These are phyloP conservation scores for Theonella swinhoei DNA, from an alignment of 37 sponge, comb jelly and placozoan genomes.

Conservation along the genomic window DNA sequence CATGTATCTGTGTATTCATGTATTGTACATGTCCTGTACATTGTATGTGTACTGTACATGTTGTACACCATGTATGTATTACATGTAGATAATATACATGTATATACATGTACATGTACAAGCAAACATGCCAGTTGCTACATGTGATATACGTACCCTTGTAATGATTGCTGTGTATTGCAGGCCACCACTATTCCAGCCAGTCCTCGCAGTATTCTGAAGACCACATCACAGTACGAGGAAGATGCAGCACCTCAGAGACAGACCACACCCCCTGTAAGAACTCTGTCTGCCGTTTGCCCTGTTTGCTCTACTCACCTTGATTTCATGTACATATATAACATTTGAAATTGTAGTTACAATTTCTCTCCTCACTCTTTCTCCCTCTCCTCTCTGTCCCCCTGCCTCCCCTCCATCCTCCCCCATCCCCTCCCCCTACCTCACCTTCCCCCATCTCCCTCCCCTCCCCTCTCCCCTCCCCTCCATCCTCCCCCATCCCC, in stretches of 20 bases:
- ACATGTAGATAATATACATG: background rate
- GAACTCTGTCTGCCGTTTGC: too few species aligned
- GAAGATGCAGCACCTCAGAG: background rate
- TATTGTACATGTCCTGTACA: too few species aligned
- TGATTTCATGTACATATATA: too few species aligned
- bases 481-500: background rate
- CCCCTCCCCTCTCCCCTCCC: background rate
- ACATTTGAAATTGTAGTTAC: background rate
- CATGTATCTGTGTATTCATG: too few species aligned
- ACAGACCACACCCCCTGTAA: too few species aligned
- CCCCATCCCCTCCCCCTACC: background rate
- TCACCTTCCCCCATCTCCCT: background rate
- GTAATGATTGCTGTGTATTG: too few species aligned
- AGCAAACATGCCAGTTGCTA: background rate
- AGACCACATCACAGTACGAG: constrained; percentile 20
- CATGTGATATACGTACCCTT: background rate
- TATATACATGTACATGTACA: background rate
- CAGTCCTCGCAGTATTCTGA: constrained; percentile 34
- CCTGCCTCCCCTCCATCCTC: background rate
- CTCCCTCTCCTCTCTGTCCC: background rate
- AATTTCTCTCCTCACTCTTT: background rate
- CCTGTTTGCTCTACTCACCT: too few species aligned
- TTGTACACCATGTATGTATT: too few species aligned
- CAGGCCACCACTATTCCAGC: constrained; percentile 19
- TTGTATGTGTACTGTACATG: too few species aligned